phyloP scores from a whole-genome alignment of 2,113 vertebrate species.

The Colistium nudipinnis region DNA sequence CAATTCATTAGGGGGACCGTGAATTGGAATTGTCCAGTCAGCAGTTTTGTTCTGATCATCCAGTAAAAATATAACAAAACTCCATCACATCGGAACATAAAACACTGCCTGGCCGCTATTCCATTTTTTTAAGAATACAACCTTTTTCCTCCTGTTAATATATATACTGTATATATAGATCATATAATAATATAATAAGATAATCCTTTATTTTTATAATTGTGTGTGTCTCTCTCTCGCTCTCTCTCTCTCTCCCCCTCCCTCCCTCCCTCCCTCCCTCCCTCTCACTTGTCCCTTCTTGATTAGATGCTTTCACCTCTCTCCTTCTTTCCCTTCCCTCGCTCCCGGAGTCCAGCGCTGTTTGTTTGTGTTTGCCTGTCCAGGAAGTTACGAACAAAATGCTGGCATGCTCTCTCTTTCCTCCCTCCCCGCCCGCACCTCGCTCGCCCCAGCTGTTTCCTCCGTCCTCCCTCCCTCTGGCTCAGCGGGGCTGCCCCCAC shows the following conservation, averaged over 20 bases:
- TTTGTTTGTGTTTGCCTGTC: conserved; percentile 75
- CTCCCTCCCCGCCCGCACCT: conserved; percentile 41
- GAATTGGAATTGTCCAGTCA: background rate
- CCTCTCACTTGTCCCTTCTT: background rate
- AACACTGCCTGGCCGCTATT: background rate
- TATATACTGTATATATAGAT: no score
- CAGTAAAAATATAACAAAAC: conserved; percentile 1
- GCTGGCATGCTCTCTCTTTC: conserved; percentile 63
- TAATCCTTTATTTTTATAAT: background rate
- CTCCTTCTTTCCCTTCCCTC: conserved; percentile 8
- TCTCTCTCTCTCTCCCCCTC: background rate
- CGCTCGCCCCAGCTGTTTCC: conserved; percentile 76
- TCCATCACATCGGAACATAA: background rate
- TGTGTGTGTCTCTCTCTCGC: background rate
- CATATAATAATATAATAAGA: no score
- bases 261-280: background rate
- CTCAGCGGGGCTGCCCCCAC: conserved; percentile 56
- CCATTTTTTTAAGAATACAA: background rate
- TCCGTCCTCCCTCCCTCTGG: conserved; percentile 60
- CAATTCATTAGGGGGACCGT: no score
- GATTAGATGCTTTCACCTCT: conserved; percentile 20
- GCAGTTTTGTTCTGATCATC: background rate
- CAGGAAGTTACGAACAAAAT: conserved; percentile 74
- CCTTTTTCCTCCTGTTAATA: no score
- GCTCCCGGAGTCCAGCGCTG: conserved; percentile 47